phyloP scores from a whole-genome alignment of 2,888 invertebrate genomes.

The Oxyteleia sp. region DNA sequence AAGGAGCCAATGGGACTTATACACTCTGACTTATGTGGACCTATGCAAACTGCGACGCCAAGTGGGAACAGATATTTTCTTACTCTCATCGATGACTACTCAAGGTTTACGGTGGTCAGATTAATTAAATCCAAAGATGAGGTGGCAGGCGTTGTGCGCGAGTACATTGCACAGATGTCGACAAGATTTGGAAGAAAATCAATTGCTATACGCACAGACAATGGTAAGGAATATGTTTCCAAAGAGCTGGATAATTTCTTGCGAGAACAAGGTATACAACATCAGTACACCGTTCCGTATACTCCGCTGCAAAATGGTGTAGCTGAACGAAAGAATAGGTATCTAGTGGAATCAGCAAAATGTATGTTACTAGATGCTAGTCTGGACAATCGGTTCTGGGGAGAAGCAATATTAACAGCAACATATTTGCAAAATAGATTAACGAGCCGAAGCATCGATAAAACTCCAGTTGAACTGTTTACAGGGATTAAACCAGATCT shows the following conservation, averaged over 20 bases:
- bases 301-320: conserved; percentile 63
- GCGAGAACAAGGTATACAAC: conserved; percentile 35
- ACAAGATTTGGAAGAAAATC: conserved; percentile 51
- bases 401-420: conserved; percentile 58
- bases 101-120: conserved; percentile 55
- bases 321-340: conserved; percentile 57
- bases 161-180: conserved; percentile 51
- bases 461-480: conserved; percentile 51
- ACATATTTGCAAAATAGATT: conserved; percentile 46
- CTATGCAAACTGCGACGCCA: conserved; percentile 74
- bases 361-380: conserved; percentile 49
- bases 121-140: conserved; percentile 65
- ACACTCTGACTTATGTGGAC: conserved; percentile 77
- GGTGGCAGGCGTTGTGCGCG: conserved; percentile 16
- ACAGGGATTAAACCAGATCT: conserved; percentile 55
- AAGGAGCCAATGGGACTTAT: conserved; percentile 65
- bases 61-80: conserved; percentile 71
- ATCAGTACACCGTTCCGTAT: conserved; percentile 46
- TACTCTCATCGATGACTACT: conserved; percentile 72
- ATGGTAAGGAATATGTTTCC: conserved; percentile 34
- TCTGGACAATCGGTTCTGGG: conserved; percentile 52
- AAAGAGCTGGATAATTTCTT: conserved; percentile 43
- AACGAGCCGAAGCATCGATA: conserved; percentile 14
- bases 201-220: conserved; percentile 18
- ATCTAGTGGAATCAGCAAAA: conserved; percentile 40